Evolutionary conservation across 2,113 vertebrate genomes (phyloP).

Genomic region (Tenebrosternarchus preto): DNA sequence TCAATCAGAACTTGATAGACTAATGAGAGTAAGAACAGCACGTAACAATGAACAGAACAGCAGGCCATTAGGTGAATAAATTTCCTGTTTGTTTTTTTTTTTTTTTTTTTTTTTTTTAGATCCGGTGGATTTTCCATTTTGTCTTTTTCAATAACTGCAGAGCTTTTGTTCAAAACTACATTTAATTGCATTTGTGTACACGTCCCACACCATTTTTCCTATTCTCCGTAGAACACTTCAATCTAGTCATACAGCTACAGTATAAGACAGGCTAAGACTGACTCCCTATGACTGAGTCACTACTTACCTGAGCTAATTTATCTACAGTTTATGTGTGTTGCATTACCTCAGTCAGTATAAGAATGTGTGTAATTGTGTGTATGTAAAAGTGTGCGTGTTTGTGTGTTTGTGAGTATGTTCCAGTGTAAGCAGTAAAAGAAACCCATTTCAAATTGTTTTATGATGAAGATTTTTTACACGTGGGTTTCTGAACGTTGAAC

Average conservation of each 20-base stretch:
- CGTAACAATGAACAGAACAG: conserved; percentile 19
- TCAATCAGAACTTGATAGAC: not conserved
- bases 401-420: conserved; percentile 47
- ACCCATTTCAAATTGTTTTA: conserved; percentile 33
- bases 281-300: conserved; percentile 40
- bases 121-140: conserved; percentile 22
- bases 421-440: conserved; percentile 52
- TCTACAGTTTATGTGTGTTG: conserved; percentile 44
- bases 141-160: not conserved
- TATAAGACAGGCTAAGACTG: conserved; percentile 40
- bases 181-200: conserved; percentile 38
- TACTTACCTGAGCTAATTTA: conserved; percentile 57
- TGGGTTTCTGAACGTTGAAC: conserved; percentile 35
- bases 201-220: conserved; percentile 17
- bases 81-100: conserved; percentile 18
- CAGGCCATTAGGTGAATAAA: not conserved
- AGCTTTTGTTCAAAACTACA: conserved; percentile 1
- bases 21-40: conserved; percentile 28
- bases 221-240: conserved; percentile 23
- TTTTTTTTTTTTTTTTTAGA: not conserved
- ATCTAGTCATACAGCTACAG: conserved; percentile 29
- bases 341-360: conserved; percentile 31
- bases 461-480: conserved; percentile 38
- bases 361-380: conserved; percentile 20
- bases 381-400: conserved; percentile 16